Percentiles rank a stretch among this genome's conserved stretches.
Evolutionary conservation across 2,113 vertebrate species (phyloP).

Genomic region (Sinocyclocheilus grahami): DNA sequence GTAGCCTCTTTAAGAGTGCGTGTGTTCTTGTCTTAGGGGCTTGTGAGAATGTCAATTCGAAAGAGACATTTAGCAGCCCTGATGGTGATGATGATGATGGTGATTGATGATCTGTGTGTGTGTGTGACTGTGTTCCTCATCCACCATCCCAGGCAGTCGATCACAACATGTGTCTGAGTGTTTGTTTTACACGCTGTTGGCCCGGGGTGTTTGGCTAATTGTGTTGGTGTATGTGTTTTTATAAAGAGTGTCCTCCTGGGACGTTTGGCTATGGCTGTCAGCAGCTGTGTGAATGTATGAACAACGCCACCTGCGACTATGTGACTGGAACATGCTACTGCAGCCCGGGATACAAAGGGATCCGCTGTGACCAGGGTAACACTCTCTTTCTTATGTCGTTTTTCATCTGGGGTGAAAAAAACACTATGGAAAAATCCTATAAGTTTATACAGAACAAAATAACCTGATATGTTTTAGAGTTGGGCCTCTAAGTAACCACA

Average conservation of each 20-base stretch:
- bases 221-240: slow-evolving; percentile 32
- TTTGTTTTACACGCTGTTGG: slow-evolving; percentile 83
- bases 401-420: neutral
- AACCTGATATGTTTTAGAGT: neutral
- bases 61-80: neutral
- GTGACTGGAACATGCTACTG: slow-evolving; percentile 99
- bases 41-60: neutral
- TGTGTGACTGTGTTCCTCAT: neutral
- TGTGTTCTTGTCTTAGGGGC: slow-evolving; percentile 37
- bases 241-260: slow-evolving; percentile 91
- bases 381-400: neutral
- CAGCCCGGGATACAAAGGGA: slow-evolving; percentile 95
- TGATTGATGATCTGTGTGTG: slow-evolving; percentile 8
- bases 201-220: slow-evolving; percentile 90
- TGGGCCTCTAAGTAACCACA: neutral
- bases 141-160: neutral
- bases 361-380: slow-evolving; percentile 97
- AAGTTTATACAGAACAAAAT: neutral
- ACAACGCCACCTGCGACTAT: slow-evolving; percentile 98
- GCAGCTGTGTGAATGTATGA: slow-evolving; percentile 95
- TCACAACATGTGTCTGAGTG: slow-evolving; percentile 1
- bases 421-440: neutral
- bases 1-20: slow-evolving; percentile 30
- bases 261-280: slow-evolving; percentile 97
- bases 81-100: too few species aligned